Percentiles rank a stretch among this genome's conserved stretches.
phyloP scores from a whole-genome alignment of 2,113 vertebrate genomes.

The Ellobius talpinus region DNA sequence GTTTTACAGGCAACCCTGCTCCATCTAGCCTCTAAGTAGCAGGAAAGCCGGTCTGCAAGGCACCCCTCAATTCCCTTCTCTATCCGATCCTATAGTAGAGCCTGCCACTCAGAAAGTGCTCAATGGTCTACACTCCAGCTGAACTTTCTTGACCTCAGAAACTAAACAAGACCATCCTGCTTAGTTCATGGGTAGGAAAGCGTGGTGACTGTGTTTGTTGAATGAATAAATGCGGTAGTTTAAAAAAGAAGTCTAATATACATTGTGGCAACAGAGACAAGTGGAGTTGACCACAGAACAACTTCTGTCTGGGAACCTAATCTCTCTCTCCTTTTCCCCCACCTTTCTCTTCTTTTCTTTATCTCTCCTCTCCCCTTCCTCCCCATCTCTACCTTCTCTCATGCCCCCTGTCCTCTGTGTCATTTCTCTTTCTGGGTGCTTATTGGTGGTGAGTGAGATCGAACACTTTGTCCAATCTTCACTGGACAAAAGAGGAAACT shows the following conservation, averaged over 20 bases:
- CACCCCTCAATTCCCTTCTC: neutral
- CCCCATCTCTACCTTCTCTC: too few species aligned
- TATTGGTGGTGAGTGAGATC: neutral
- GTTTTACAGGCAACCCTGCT: neutral
- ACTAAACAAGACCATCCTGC: neutral
- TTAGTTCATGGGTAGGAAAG: neutral
- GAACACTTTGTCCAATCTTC: neutral
- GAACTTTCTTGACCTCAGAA: neutral
- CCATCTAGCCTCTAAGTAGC: neutral
- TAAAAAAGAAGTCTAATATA: neutral
- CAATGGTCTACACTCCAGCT: neutral
- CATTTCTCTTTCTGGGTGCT: neutral
- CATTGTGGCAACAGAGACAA: neutral
- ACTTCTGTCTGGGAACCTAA: neutral
- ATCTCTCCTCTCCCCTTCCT: neutral
- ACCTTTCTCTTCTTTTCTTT: neutral
- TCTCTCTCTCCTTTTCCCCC: neutral
- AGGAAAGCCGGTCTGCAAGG: neutral
- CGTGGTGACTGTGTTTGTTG: neutral
- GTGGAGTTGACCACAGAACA: neutral
- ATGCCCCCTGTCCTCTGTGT: neutral
- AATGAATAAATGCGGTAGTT: conserved; percentile 40
- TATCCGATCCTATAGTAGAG: neutral
- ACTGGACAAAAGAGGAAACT: neutral
- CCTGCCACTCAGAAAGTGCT: neutral